phyloP scores from a whole-genome alignment of 2,113 vertebrate genomes.

The Indicator indicator region DNA sequence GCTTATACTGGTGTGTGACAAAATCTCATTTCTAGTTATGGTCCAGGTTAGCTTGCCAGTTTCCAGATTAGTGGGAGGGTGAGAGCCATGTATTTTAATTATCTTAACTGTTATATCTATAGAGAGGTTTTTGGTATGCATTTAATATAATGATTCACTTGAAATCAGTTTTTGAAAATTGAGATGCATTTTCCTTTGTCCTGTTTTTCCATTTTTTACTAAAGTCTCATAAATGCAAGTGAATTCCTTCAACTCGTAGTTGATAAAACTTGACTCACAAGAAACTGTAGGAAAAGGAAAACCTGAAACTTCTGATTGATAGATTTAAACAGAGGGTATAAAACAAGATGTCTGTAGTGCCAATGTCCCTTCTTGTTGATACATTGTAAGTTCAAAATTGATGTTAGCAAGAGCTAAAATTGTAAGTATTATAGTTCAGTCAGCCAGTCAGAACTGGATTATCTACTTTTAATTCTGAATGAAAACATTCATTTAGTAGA shows the following conservation, averaged over 20 bases:
- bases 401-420: not conserved
- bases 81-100: not conserved
- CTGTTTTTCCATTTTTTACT: conserved; percentile 9
- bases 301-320: not conserved
- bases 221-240: conserved; percentile 14
- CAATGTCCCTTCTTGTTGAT: not conserved
- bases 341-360: conserved; percentile 29
- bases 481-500: conserved; percentile 32
- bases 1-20: not conserved
- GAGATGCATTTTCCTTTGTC: conserved; percentile 19
- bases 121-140: not conserved
- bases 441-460: conserved; percentile 15
- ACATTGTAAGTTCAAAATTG: not conserved
- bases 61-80: conserved; percentile 1
- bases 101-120: conserved; percentile 14
- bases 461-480: conserved; percentile 22
- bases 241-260: conserved; percentile 24
- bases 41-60: conserved; percentile 25
- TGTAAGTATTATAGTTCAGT: not conserved
- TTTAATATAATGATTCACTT: not conserved
- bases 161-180: not conserved
- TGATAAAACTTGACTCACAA: conserved; percentile 48
- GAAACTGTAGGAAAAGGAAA: conserved; percentile 35
- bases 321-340: not conserved
- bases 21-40: conserved; percentile 25